These are phyloP conservation scores for Nasua narica DNA, from an alignment of 2,797 vertebrate genomes.

Conservation along the genomic window DNA sequence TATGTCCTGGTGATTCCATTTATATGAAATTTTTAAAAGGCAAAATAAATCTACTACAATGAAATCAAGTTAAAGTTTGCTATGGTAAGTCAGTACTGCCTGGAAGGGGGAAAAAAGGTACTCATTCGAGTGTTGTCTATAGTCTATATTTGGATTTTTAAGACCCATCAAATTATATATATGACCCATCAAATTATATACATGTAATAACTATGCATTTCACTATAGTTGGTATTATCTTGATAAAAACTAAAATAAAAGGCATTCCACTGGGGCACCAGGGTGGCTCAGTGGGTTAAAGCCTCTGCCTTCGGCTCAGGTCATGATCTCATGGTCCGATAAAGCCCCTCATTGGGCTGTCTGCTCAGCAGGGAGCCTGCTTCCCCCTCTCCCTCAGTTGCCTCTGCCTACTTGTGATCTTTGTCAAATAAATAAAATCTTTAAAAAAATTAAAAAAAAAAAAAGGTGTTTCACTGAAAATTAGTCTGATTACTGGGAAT, in stretches of 20 bases:
- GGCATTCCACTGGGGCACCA: not conserved
- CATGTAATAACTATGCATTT: not conserved
- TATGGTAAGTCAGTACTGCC: not conserved
- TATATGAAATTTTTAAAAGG: not conserved
- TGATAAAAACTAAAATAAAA: slow-evolving; percentile 26
- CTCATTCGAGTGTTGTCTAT: not conserved
- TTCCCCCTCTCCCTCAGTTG: too few relatives aligned
- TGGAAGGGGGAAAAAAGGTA: not conserved
- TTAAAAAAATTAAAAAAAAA: not conserved
- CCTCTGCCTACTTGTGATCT: too few relatives aligned
- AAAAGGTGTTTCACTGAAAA: not conserved
- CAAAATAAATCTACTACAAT: not conserved
- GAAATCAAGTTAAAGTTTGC: not conserved
- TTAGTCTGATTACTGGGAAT: not conserved
- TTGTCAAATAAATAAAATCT: too few relatives aligned
- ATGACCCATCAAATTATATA: not conserved
- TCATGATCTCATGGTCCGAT: too few relatives aligned
- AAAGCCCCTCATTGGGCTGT: too few relatives aligned
- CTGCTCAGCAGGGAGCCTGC: too few relatives aligned
- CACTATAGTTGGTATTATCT: not conserved
- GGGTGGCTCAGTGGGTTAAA: too few relatives aligned
- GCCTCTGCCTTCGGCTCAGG: too few relatives aligned
- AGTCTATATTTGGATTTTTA: not conserved
- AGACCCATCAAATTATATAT: not conserved
- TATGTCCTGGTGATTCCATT: not conserved